Evolutionary conservation across 2,797 vertebrate species (phyloP).

Genomic region (Cryptoblepharus egeriae): DNA sequence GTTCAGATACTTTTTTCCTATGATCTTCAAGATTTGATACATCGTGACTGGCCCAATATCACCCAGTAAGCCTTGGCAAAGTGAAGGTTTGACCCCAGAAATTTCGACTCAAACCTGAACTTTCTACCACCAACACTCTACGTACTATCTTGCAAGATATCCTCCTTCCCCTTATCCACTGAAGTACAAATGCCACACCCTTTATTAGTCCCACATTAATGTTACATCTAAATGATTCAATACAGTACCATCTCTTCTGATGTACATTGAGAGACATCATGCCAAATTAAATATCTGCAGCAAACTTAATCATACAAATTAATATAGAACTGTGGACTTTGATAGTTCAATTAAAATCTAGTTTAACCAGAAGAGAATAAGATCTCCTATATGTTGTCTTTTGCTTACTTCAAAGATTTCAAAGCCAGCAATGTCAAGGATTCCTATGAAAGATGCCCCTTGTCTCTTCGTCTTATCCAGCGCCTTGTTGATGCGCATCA

Average conservation of each 20-base stretch:
- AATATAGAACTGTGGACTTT: neutral
- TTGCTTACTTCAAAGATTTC: constrained; percentile 94
- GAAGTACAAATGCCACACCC: neutral
- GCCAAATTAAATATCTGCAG: neutral
- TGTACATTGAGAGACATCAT: too few species aligned
- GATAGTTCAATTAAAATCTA: neutral
- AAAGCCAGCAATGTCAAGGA: constrained; percentile 97
- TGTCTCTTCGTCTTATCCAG: constrained; percentile 97
- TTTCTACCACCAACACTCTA: neutral
- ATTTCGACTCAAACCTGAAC: neutral
- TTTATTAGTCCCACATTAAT: neutral
- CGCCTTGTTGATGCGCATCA: constrained; percentile 96
- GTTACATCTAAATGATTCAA: neutral
- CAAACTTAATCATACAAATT: neutral
- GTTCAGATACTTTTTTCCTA: neutral
- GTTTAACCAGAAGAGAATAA: neutral
- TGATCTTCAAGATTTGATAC: neutral
- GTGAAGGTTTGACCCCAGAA: neutral
- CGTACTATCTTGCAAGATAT: neutral
- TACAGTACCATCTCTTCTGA: neutral
- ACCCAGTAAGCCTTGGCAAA: neutral
- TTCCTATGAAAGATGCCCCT: constrained; percentile 98
- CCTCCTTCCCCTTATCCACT: neutral
- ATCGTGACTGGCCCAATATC: neutral
- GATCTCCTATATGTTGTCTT: neutral